Base-by-base conservation (phyloP, 2,113 vertebrate genomes). In the Atlantisia rogersi region DNA sequence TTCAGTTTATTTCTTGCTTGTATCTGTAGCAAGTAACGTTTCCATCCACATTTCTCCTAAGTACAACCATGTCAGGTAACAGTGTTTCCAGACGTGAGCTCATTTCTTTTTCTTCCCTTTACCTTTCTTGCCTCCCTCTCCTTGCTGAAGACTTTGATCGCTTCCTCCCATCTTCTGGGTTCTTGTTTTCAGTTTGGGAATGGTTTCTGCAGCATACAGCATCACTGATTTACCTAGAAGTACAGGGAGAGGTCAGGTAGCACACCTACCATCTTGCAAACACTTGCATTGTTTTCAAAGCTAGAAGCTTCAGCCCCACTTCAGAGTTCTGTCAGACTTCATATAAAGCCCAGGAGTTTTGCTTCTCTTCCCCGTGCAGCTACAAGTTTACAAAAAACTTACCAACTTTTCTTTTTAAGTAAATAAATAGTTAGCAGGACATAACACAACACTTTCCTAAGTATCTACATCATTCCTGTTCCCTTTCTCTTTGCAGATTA, bases 31-130 rank as follows among this genome's bases (percentile, higher is more conserved):
- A 32, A 75, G 76, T 80, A 67, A 50, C 4, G 10, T 31, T 46
- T 96, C 75, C 56, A 67, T 67, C 78, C 73, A 26, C 4, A 40
- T 42, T 50, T 50, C 48, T 64, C 12, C 0, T 25, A 82, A 63
- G 79, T 11, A 88, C 60, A 67, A 44, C n/a, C 52, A n/a, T 7
- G 29, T 1, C 4, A 90, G 5, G 14, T 50, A 70, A 70, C 17
- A 31, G 46, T 3, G 4, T 70, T 20, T 76, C 60, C 71, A 62
- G 50, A 9, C 2, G 6, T 7, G 8, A 46, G 31, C 22, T 98
- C 94, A 98, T 87, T 98, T 98, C 95, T 99, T 99, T 98, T 99
- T 99, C 98, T 99, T 99, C 65, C 99, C 99, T 98, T 99, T 99
- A n/a, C 98, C 98, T 88, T 99, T 99, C 97, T 99, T 99, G 60